phyloP scores from a whole-genome alignment of 2,113 vertebrate genomes.

The Hydropotes inermis region DNA sequence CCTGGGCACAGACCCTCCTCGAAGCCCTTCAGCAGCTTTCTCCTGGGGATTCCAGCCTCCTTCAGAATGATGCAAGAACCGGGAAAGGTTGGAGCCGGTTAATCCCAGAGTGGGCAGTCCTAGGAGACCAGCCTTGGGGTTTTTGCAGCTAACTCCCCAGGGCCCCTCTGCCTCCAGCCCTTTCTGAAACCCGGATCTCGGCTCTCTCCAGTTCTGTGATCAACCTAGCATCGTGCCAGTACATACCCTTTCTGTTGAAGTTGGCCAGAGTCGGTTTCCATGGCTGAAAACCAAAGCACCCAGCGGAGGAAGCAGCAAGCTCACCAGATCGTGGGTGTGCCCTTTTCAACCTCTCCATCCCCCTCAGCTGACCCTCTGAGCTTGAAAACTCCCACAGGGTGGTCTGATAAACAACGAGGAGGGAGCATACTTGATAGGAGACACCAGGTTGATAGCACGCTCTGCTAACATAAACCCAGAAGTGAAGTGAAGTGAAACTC shows the following conservation, averaged over 20 bases:
- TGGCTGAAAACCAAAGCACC: not conserved
- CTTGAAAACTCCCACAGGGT: rapidly evolving
- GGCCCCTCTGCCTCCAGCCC: not conserved
- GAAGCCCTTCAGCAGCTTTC: not conserved
- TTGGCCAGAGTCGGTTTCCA: not conserved
- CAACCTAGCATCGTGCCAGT: not conserved
- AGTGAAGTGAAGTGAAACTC: rapidly evolving
- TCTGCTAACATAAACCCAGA: not conserved
- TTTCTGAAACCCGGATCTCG: not conserved
- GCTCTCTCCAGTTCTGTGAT: not conserved
- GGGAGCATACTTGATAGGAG: not conserved
- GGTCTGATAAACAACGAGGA: not conserved
- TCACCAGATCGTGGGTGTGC: rapidly evolving
- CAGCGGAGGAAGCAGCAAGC: not conserved
- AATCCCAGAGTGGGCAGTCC: not conserved
- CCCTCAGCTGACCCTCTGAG: not conserved
- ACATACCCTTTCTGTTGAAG: not conserved
- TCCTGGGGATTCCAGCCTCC: not conserved
- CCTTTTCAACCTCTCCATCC: not conserved
- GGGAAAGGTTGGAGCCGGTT: not conserved
- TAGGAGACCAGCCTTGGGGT: not conserved
- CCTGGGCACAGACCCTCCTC: not conserved
- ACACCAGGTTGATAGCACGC: rapidly evolving
- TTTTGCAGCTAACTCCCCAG: not conserved
- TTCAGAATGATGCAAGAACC: not conserved